These are phyloP conservation scores for Palythoa grandis DNA, from an alignment of 92 coral and sea anemone species.

Conservation along the genomic window DNA sequence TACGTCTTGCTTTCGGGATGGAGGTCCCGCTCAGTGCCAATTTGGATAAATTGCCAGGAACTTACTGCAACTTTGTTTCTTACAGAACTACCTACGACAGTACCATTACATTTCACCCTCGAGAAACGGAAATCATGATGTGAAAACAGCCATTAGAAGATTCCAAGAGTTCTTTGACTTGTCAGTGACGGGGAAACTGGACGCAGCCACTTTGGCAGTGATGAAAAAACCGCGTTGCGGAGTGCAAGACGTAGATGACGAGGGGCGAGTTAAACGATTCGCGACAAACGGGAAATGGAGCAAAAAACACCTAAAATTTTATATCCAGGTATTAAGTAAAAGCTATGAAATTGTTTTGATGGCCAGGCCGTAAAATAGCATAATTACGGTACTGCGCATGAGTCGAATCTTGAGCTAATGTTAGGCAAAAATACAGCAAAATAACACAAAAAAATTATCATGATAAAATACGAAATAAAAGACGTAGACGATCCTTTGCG, in stretches of 20 bases:
- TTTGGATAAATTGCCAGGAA: too few relatives aligned
- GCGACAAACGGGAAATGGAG: conserved; percentile 54
- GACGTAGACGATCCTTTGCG: too few relatives aligned
- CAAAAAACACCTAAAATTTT: conserved; percentile 51
- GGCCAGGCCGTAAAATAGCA: too few relatives aligned
- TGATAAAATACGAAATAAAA: too few relatives aligned
- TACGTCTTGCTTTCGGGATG: too few relatives aligned
- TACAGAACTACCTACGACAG: conserved; percentile 66
- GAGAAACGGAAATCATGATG: conserved; percentile 73
- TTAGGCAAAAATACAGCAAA: too few relatives aligned
- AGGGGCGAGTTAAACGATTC: conserved; percentile 66
- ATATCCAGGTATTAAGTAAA: conserved; percentile 14
- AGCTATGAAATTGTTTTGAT: too few relatives aligned
- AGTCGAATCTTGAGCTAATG: too few relatives aligned
- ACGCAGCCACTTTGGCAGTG: conserved; percentile 65
- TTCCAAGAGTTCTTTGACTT: conserved; percentile 84
- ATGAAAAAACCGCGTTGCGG: conserved; percentile 95
- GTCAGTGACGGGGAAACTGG: conserved; percentile 72
- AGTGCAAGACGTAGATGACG: conserved; percentile 68
- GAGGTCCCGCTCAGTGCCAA: too few relatives aligned
- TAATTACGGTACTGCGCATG: too few relatives aligned
- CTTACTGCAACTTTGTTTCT: not conserved
- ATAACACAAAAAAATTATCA: too few relatives aligned
- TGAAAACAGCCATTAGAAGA: conserved; percentile 62
- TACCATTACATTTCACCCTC: conserved; percentile 81